These are phyloP conservation scores for Riptortus pedestris DNA, from an alignment of 1,140 invertebrate species.

Conservation along the genomic window DNA sequence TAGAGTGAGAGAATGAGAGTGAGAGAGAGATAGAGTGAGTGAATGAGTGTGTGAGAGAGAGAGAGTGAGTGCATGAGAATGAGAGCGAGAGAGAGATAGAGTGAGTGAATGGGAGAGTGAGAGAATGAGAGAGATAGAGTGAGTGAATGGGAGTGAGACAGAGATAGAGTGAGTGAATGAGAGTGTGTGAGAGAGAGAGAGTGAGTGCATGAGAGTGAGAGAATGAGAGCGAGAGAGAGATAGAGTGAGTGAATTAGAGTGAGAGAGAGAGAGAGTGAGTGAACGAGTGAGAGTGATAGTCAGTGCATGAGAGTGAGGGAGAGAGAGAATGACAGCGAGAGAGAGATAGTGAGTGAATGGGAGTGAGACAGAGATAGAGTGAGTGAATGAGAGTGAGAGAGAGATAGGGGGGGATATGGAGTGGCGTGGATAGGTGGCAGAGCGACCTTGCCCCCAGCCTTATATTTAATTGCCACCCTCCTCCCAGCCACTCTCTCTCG, in stretches of 20 bases:
- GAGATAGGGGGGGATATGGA: neutral
- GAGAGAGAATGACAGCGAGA: neutral
- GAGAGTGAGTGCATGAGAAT: too few relatives aligned
- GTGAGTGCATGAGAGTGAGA: neutral
- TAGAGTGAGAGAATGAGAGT: too few relatives aligned
- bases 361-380: slow-evolving; percentile 1
- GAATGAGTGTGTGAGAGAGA: too few relatives aligned
- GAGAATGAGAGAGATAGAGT: slow-evolving; percentile 15
- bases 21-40: too few relatives aligned
- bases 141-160: too few relatives aligned
- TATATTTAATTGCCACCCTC: too few relatives aligned
- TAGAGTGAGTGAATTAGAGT: slow-evolving; percentile 1
- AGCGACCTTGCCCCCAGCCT: too few relatives aligned
- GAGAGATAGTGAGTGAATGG: neutral
- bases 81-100: too few relatives aligned
- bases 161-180: neutral
- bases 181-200: slow-evolving; percentile 1
- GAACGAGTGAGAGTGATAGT: slow-evolving; percentile 9
- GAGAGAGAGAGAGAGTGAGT: neutral
- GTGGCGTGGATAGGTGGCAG: slow-evolving; percentile 10
- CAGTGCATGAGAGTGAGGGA: neutral
- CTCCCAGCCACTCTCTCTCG: too few relatives aligned
- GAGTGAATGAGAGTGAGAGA: slow-evolving; percentile 2
- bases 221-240: slow-evolving; percentile 4
- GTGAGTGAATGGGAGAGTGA: slow-evolving; percentile 15